phyloP scores from a whole-genome alignment of 2,797 vertebrate genomes.

The Scomberomorus guttatus region DNA sequence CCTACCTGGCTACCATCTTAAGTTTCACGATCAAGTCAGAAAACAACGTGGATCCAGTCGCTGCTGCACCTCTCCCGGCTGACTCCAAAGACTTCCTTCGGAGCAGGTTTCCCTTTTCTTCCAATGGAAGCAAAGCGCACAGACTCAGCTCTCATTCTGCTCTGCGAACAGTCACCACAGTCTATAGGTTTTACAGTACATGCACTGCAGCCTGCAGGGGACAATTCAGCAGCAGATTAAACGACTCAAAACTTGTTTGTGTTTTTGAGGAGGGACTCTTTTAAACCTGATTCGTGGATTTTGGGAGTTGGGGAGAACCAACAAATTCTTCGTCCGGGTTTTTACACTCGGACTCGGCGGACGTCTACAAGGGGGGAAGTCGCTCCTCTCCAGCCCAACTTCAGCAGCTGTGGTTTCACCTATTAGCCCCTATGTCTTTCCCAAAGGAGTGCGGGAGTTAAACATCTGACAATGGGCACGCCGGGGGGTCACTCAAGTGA shows the following conservation, averaged over 20 bases:
- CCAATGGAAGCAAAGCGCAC: slow-evolving; percentile 72
- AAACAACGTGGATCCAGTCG: slow-evolving; percentile 80
- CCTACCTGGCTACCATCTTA: slow-evolving; percentile 89
- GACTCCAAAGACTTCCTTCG: slow-evolving; percentile 71
- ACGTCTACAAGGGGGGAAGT: slow-evolving; percentile 57
- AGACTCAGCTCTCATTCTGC: slow-evolving; percentile 72
- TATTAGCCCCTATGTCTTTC: slow-evolving; percentile 94
- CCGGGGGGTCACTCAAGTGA: slow-evolving; percentile 89
- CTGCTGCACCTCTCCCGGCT: slow-evolving; percentile 82
- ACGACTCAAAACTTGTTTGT: slow-evolving; percentile 31
- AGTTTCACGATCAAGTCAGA: slow-evolving; percentile 84
- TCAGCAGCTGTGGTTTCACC: slow-evolving; percentile 91
- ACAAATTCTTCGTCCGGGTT: slow-evolving; percentile 57
- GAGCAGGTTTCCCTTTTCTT: slow-evolving; percentile 61
- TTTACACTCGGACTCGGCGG: slow-evolving; percentile 55
- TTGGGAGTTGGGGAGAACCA: slow-evolving; percentile 24
- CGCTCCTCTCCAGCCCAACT: slow-evolving; percentile 77
- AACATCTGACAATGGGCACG: slow-evolving; percentile 90
- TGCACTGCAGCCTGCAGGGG: slow-evolving; percentile 50
- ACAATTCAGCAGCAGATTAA: slow-evolving; percentile 34
- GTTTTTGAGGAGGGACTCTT: slow-evolving; percentile 18
- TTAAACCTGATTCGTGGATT: slow-evolving; percentile 13
- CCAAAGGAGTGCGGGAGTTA: slow-evolving; percentile 90
- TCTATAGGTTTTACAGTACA: slow-evolving; percentile 47
- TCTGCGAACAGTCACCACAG: slow-evolving; percentile 60